These are phyloP conservation scores for Thamnophis elegans DNA, from an alignment of 2,797 vertebrate genomes.

Conservation along the genomic window DNA sequence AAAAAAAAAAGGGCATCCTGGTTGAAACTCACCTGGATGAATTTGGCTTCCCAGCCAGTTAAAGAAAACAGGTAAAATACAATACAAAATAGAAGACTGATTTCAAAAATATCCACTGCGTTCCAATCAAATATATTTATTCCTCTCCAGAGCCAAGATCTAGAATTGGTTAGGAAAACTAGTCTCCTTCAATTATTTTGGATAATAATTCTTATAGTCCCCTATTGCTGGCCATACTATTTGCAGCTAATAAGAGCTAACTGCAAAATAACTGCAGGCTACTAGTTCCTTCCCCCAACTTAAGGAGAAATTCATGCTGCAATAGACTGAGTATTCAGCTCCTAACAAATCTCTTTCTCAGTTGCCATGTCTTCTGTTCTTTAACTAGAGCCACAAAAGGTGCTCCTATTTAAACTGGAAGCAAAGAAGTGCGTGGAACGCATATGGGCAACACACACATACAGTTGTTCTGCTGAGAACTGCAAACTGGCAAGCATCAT, in stretches of 20 bases:
- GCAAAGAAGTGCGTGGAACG: neutral
- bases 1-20: neutral
- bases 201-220: neutral
- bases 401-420: neutral
- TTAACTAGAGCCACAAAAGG: neutral
- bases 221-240: neutral
- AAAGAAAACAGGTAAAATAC: neutral
- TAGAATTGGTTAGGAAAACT: neutral
- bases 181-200: neutral
- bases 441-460: neutral
- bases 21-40: neutral
- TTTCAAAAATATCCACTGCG: neutral
- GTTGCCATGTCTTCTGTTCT: neutral
- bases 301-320: neutral
- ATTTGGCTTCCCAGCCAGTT: neutral
- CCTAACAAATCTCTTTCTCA: neutral
- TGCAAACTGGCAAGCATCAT: neutral
- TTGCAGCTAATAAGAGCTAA: neutral
- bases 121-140: neutral
- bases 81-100: neutral
- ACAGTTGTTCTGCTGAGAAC: neutral
- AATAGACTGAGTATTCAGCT: neutral
- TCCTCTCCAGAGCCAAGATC: neutral
- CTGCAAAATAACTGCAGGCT: neutral
- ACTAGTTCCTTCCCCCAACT: neutral